Evolutionary conservation across 2,113 vertebrate genomes (phyloP).

Genomic region (Pycnonotus jocosus): DNA sequence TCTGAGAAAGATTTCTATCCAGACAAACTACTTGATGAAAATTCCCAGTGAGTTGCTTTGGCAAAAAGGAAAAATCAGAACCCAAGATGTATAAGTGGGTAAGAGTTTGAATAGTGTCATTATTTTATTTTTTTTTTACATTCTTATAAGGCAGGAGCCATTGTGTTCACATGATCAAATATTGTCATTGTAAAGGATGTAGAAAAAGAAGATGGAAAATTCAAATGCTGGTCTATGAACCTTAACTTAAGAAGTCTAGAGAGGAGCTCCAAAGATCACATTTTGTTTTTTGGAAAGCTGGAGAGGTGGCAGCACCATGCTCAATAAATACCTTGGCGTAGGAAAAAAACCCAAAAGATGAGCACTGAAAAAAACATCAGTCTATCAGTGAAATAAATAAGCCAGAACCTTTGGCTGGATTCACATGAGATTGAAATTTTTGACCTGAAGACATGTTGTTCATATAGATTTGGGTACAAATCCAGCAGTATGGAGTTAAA

Average conservation of each 20-base stretch:
- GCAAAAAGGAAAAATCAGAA: not conserved
- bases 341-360: accelerated
- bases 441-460: not conserved
- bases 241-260: not conserved
- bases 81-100: not conserved
- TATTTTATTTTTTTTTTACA: not conserved
- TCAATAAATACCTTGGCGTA: not conserved
- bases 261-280: not conserved
- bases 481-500: not conserved
- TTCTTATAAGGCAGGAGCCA: not conserved
- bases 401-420: not conserved
- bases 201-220: not conserved
- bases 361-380: not conserved
- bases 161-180: not conserved
- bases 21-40: not conserved
- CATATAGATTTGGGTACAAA: not conserved
- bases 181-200: not conserved
- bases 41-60: not conserved
- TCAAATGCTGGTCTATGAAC: not conserved
- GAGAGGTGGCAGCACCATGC: not conserved
- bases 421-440: not conserved
- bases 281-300: not conserved
- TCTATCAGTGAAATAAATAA: not conserved
- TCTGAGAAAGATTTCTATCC: not conserved
- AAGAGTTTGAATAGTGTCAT: not conserved